phyloP scores from a whole-genome alignment of 2,113 vertebrate species.

The Pseudonaja textilis region DNA sequence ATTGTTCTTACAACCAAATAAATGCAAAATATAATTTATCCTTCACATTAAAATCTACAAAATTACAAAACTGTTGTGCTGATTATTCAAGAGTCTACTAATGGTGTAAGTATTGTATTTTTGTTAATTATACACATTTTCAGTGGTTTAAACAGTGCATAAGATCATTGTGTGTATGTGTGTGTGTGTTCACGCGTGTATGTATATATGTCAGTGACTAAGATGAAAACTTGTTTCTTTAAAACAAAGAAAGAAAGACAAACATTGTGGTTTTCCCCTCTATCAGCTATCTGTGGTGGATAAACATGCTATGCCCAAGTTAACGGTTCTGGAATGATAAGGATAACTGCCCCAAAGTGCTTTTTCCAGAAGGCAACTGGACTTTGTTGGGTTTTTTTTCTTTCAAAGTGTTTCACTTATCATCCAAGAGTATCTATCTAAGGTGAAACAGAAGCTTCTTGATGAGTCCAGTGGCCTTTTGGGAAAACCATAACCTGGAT shows the following conservation, averaged over 20 bases:
- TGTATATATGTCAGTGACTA: too few relatives aligned
- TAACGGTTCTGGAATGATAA: not conserved
- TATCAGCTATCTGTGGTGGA: not conserved
- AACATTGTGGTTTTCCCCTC: not conserved
- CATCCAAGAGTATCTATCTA: not conserved
- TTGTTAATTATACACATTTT: not conserved
- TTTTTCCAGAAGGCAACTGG: not conserved
- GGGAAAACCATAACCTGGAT: not conserved
- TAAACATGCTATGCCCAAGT: not conserved
- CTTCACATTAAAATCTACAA: slow-evolving; percentile 26
- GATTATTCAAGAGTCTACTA: not conserved
- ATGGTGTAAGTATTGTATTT: slow-evolving; percentile 6
- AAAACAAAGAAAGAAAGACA: not conserved
- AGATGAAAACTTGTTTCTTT: not conserved
- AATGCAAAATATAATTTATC: slow-evolving; percentile 28
- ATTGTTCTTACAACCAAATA: slow-evolving; percentile 37
- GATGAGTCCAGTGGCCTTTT: not conserved
- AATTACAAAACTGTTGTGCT: not conserved
- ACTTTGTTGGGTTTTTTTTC: not conserved
- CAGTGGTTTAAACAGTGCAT: not conserved
- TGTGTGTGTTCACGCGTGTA: not conserved
- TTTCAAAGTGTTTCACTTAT: not conserved
- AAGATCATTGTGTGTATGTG: not conserved
- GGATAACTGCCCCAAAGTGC: not conserved
- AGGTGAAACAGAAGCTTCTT: not conserved